These are phyloP conservation scores for Macrosiphum euphorbiae DNA, from an alignment of 2,888 invertebrate genomes.

Conservation along the genomic window DNA sequence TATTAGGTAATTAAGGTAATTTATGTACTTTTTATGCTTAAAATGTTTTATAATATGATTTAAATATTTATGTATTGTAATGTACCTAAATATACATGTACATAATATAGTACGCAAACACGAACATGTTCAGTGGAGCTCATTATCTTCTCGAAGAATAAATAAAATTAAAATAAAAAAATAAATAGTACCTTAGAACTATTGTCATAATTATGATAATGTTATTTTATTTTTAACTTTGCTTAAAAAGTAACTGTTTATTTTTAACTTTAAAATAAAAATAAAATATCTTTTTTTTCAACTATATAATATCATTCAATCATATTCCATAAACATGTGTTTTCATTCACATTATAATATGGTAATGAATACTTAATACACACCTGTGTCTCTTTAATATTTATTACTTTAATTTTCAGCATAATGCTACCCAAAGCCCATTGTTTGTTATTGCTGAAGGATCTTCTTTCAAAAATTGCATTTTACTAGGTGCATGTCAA, in stretches of 20 bases:
- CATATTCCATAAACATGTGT: background rate
- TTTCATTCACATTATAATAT: background rate
- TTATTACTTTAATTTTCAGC: conserved; percentile 64
- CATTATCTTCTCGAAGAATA: too few species aligned
- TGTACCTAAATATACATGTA: background rate
- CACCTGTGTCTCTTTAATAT: conserved; percentile 9
- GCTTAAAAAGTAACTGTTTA: background rate
- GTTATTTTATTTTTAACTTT: background rate
- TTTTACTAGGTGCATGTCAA: conserved; percentile 96
- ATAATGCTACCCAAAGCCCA: conserved; percentile 69
- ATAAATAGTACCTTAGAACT: background rate
- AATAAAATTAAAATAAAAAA: too few species aligned
- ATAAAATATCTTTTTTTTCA: background rate
- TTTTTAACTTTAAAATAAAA: background rate
- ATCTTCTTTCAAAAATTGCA: conserved; percentile 87
- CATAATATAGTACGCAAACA: too few species aligned
- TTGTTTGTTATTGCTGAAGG: conserved; percentile 30
- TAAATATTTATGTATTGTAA: background rate
- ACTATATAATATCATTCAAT: background rate
- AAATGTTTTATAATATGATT: background rate
- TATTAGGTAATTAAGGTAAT: background rate
- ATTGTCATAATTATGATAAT: background rate
- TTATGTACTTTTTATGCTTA: background rate
- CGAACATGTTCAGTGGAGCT: too few species aligned
- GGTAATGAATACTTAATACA: background rate